These are phyloP conservation scores for Lutraria lutraria DNA, from an alignment of 2,888 invertebrate species.

Conservation along the genomic window DNA sequence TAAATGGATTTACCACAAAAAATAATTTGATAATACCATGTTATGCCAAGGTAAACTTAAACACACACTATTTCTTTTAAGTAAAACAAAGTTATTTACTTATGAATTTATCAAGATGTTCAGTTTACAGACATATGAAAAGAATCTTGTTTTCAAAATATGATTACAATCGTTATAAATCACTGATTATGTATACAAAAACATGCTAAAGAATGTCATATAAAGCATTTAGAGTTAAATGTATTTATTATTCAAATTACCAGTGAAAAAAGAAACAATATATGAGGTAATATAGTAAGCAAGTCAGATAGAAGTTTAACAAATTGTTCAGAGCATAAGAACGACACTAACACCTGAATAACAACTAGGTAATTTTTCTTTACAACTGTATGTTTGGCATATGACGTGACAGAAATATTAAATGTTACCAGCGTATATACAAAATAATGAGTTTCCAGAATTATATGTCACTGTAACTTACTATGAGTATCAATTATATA, in stretches of 20 bases:
- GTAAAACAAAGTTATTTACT: too few relatives aligned
- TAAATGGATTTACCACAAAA: too few relatives aligned
- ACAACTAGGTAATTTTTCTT: neutral
- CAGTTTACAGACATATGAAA: too few relatives aligned
- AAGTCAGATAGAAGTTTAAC: neutral
- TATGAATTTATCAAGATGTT: too few relatives aligned
- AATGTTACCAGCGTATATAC: neutral
- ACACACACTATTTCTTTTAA: too few relatives aligned
- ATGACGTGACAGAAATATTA: neutral
- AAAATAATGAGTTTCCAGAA: neutral
- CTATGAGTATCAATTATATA: too few relatives aligned
- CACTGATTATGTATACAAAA: neutral
- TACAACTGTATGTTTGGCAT: neutral
- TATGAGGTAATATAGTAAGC: neutral
- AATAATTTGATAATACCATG: too few relatives aligned
- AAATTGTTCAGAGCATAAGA: neutral
- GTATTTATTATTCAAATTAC: neutral
- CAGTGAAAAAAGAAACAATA: neutral
- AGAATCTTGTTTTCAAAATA: too few relatives aligned
- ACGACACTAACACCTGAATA: neutral
- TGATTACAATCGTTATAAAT: too few relatives aligned
- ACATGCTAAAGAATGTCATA: too few relatives aligned
- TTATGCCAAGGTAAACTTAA: too few relatives aligned
- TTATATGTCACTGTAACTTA: neutral
- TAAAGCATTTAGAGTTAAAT: neutral